These are phyloP conservation scores for Amblyraja radiata DNA, from an alignment of 2,797 vertebrate genomes.

Conservation along the genomic window DNA sequence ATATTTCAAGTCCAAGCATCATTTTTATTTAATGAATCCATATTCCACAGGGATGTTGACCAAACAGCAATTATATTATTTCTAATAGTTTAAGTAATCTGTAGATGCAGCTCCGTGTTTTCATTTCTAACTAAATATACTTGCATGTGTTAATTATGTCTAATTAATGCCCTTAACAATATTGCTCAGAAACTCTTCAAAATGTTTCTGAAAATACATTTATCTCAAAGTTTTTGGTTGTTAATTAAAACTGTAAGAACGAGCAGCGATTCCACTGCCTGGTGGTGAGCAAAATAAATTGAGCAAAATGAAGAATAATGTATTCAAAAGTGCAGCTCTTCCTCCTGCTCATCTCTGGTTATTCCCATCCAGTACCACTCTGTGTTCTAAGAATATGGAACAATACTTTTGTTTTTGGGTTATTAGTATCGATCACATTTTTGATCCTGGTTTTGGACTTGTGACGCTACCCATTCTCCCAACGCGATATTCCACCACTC, in stretches of 20 bases:
- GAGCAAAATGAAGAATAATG: background rate
- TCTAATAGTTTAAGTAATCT: background rate
- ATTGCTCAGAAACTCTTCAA: background rate
- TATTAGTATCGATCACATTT: background rate
- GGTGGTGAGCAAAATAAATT: background rate
- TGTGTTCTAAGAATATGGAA: too few species aligned
- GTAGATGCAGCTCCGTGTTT: background rate
- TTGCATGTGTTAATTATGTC: slow-evolving; percentile 2
- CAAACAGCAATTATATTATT: background rate
- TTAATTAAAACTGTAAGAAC: background rate
- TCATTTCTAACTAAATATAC: background rate
- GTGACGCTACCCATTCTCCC: too few species aligned
- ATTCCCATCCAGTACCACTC: background rate
- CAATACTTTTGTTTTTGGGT: too few species aligned
- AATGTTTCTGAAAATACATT: background rate
- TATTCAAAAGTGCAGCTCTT: background rate
- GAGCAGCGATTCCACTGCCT: background rate
- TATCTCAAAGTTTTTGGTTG: background rate
- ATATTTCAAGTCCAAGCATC: background rate
- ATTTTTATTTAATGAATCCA: slow-evolving; percentile 14
- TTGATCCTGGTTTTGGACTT: background rate
- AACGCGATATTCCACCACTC: too few species aligned
- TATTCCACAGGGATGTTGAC: background rate
- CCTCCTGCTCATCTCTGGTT: background rate
- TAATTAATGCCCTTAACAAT: background rate